A percentile compares a stretch with the other conserved stretches of the same genome.
Conservation (phyloP, 35 echinoderm and acorn worm species). For the Ptychodera flava region DNA sequence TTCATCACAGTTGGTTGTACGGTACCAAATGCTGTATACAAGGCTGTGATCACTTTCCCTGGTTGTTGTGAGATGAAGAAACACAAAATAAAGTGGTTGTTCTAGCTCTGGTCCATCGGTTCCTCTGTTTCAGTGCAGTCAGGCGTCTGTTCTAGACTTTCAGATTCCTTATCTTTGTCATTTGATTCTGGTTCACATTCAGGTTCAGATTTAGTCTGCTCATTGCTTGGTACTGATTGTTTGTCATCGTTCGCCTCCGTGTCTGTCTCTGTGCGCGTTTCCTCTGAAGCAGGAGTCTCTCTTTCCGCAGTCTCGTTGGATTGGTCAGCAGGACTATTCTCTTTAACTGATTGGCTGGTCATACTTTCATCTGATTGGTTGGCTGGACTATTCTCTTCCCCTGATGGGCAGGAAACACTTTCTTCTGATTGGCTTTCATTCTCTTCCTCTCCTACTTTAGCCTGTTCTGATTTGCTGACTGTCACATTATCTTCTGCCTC, state of each 20-base stretch:
- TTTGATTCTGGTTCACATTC: not conserved
- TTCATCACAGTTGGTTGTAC: no score
- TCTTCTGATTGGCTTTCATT: no score
- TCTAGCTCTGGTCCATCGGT: not conserved
- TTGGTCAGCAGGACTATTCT: not conserved
- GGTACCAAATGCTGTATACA: no score
- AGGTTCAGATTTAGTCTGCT: no score
- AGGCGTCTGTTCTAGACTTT: not conserved
- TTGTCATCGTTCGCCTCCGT: not conserved
- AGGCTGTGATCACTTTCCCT: no score
- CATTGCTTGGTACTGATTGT: not conserved
- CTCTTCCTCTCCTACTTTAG: not conserved
- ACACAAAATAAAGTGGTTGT: not conserved
- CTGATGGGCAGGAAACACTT: no score
- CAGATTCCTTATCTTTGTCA: not conserved
- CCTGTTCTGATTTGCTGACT: not conserved
- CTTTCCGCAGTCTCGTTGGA: not conserved
- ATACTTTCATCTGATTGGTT: no score
- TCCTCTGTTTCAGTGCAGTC: not conserved
- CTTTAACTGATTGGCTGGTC: no score
- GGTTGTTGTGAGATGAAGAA: no score
- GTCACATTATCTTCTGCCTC: not conserved
- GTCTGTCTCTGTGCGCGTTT: not conserved
- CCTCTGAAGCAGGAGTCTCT: not conserved
- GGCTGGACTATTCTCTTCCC: no score